phyloP scores from a whole-genome alignment of 1,140 invertebrate species.

The Monomorium pharaonis region DNA sequence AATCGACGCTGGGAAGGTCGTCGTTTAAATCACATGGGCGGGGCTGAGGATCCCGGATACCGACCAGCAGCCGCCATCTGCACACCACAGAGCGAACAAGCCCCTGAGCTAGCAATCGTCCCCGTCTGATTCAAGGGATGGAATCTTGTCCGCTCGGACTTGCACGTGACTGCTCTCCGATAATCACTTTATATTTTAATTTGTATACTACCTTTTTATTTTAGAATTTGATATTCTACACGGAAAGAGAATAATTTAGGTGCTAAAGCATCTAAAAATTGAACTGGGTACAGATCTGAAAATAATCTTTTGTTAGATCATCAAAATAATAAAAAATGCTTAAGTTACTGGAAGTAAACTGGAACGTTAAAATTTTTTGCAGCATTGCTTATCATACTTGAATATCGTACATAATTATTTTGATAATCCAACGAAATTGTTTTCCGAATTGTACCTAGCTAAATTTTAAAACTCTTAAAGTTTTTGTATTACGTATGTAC shows the following conservation, averaged over 20 bases:
- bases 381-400: too few species aligned
- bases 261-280: too few species aligned
- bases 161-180: background rate
- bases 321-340: too few species aligned
- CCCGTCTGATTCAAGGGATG: background rate
- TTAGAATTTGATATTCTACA: background rate
- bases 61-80: conserved; percentile 70
- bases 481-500: background rate
- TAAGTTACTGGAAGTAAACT: too few species aligned
- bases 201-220: background rate
- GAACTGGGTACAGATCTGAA: too few species aligned
- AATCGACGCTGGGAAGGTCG: conserved; percentile 50
- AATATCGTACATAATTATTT: too few species aligned
- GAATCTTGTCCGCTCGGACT: background rate
- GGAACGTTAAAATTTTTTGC: too few species aligned
- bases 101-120: conserved; percentile 47
- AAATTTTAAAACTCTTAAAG: background rate
- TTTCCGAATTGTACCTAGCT: too few species aligned
- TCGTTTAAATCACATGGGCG: conserved; percentile 76
- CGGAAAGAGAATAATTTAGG: too few species aligned
- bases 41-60: conserved; percentile 67
- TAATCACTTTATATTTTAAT: background rate
- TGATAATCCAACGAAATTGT: too few species aligned
- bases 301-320: too few species aligned
- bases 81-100: conserved; percentile 61